phyloP scores from a whole-genome alignment of 2,797 vertebrate genomes.

The Dipus sagitta region DNA sequence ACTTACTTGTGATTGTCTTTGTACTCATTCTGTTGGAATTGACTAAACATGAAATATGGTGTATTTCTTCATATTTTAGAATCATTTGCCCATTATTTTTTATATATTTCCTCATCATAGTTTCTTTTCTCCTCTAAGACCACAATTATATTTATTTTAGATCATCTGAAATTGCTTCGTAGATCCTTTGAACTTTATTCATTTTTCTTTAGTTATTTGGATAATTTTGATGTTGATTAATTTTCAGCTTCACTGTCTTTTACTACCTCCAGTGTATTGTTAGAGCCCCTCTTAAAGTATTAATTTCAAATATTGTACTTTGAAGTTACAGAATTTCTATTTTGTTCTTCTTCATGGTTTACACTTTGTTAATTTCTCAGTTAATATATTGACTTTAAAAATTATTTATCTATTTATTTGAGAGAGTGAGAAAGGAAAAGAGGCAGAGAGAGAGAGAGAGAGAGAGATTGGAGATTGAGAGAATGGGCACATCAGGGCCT shows the following conservation, averaged over 20 bases:
- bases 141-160: slow-evolving; percentile 21
- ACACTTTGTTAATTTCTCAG: slow-evolving; percentile 48
- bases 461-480: no score
- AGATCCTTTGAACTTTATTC: slow-evolving; percentile 8
- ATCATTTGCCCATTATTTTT: slow-evolving; percentile 26
- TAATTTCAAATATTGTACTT: slow-evolving; percentile 44
- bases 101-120: slow-evolving; percentile 5
- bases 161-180: not conserved
- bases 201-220: slow-evolving; percentile 29
- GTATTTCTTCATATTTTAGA: slow-evolving; percentile 46
- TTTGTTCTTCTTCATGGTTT: slow-evolving; percentile 42
- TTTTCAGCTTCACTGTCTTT: slow-evolving; percentile 47
- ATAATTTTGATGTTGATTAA: slow-evolving; percentile 20
- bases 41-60: slow-evolving; percentile 17
- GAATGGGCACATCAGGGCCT: no score
- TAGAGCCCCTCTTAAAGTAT: slow-evolving; percentile 11
- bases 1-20: slow-evolving; percentile 17
- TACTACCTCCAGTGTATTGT: not conserved
- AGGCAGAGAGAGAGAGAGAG: no score
- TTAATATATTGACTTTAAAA: not conserved
- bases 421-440: no score
- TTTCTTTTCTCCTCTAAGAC: slow-evolving; percentile 4
- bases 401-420: no score
- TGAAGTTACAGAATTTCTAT: not conserved
- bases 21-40: slow-evolving; percentile 12